phyloP scores from a whole-genome alignment of 2,888 invertebrate genomes.

The Tubulanus polymorphus region DNA sequence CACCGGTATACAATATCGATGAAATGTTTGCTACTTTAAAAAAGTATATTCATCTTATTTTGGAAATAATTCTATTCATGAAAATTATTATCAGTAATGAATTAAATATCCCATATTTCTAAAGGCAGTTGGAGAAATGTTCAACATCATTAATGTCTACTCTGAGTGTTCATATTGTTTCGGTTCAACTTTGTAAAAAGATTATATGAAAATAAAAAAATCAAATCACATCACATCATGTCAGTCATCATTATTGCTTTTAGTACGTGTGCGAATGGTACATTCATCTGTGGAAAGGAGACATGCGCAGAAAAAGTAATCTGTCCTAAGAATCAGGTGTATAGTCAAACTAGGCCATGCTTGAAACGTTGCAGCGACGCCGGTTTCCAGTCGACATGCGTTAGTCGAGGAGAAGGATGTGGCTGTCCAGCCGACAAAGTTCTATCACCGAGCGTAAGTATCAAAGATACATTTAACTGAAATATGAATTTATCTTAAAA shows the following conservation, averaged over 20 bases:
- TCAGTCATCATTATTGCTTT: neutral
- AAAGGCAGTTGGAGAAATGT: too few species aligned
- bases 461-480: neutral
- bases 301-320: constrained; percentile 51
- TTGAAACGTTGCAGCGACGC: constrained; percentile 67
- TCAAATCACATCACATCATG: too few species aligned
- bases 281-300: constrained; percentile 24
- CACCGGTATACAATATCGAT: too few species aligned
- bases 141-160: too few species aligned
- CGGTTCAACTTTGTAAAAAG: too few species aligned
- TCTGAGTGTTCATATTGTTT: too few species aligned
- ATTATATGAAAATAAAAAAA: too few species aligned
- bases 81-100: too few species aligned
- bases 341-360: constrained; percentile 59
- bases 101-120: too few species aligned
- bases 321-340: constrained; percentile 69
- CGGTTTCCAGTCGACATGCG: neutral
- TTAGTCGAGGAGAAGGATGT: constrained; percentile 60
- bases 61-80: too few species aligned
- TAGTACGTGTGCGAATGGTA: constrained; percentile 21
- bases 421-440: constrained; percentile 75
- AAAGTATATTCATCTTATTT: too few species aligned
- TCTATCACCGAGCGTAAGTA: constrained; percentile 61
- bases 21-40: too few species aligned
- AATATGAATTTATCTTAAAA: neutral